Conservation (phyloP, 2,113 vertebrate species). For the Hyla sarda region DNA sequence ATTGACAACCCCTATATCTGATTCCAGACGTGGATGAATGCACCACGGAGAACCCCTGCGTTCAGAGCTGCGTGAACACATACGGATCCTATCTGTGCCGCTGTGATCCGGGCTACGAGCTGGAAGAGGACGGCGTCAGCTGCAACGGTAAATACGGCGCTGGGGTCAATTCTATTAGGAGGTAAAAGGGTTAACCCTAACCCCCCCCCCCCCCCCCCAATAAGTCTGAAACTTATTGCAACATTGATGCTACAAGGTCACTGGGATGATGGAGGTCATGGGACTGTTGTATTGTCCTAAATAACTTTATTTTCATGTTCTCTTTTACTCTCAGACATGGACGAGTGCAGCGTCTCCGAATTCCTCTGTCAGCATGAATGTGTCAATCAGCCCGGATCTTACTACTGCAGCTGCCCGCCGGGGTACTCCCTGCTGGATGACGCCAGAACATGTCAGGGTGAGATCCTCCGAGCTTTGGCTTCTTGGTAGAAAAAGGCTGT, state of each 20-base stretch:
- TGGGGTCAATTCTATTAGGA: no score
- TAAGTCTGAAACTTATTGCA: no score
- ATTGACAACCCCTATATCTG: not conserved
- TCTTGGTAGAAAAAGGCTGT: no score
- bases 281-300: no score
- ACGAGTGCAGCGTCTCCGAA: constrained; percentile 97
- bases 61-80: constrained; percentile 92
- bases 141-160: constrained; percentile 83
- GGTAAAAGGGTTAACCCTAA: no score
- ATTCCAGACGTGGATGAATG: constrained; percentile 92
- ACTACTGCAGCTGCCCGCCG: constrained; percentile 88
- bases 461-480: no score
- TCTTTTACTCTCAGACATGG: constrained; percentile 76
- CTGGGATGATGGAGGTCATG: no score
- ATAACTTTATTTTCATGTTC: no score
- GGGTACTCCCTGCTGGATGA: constrained; percentile 93
- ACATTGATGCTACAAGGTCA: no score
- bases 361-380: constrained; percentile 95
- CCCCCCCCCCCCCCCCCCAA: no score
- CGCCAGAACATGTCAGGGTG: constrained; percentile 92
- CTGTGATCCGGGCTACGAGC: constrained; percentile 94
- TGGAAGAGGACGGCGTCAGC: constrained; percentile 87
- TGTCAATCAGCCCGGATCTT: constrained; percentile 88
- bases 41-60: constrained; percentile 82
- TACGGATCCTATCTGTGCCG: constrained; percentile 97